Base-by-base conservation (phyloP, 2,797 vertebrate genomes). In the Tapirus indicus region DNA sequence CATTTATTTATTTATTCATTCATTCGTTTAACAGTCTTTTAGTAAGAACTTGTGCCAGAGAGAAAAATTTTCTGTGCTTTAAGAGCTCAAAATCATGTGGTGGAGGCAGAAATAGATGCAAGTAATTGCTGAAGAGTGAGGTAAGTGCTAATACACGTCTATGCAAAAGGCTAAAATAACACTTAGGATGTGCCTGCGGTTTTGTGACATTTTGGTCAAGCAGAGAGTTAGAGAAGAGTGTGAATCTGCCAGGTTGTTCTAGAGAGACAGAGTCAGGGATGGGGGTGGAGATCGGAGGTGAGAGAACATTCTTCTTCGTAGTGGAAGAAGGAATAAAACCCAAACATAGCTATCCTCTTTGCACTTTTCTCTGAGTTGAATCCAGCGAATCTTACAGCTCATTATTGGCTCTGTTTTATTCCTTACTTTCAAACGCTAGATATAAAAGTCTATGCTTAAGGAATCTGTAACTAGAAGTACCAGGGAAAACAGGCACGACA, bases 1-100 rank as follows among this genome's bases (percentile, higher is more conserved):
- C 20, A 83, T 77, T 95, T 6, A 75, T 84, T 27, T 38, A 66
- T 95, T 89, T 82, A 91, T 79, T 94, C 23, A 74, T 62, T 88
- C 12, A 35, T 49, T 93, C 44, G 68, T 23, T 17, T 38, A 69
- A 49, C 69, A 56, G 4, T 74, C 21, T 83, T 96, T 85, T 71
- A 85, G 66, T 71, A 78, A 94, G 75, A 83, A 86, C n/a, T 72
- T 92, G 56, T 44, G 62, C 16, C 10, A 68, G 18, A 77, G 56
- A 90, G 54, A 92, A 84, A 71, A n/a, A 12, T 44, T 35, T 80
- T 38, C 58, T 87, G 38, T 52, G 12, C 54, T 84, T 56, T 88
- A 91, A 84, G 14, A 44, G 8, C 29, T 94, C 62, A 62, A 78
- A 95, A 86, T 96, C 62, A 78, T 49, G 49, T 91, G 68, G 6